phyloP scores from a whole-genome alignment of 2,888 invertebrate species.

The Thecocarcelia acutangulata region DNA sequence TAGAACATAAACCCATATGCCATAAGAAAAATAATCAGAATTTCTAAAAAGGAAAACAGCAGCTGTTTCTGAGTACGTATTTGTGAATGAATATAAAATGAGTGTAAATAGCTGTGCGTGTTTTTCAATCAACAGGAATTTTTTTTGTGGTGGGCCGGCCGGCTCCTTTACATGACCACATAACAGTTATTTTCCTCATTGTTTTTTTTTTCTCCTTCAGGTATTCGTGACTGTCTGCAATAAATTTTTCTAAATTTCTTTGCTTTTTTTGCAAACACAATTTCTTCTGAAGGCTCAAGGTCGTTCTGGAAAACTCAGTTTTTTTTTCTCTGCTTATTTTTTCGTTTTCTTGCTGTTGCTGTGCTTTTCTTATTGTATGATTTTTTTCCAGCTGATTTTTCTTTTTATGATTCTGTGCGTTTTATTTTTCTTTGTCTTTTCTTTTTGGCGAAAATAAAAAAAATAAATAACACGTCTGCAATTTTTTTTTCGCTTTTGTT shows the following conservation, averaged over 20 bases:
- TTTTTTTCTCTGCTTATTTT: constrained; percentile 23
- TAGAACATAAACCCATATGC: background rate
- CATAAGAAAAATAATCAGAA: background rate
- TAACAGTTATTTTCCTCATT: constrained; percentile 41
- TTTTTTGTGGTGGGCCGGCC: constrained; percentile 6
- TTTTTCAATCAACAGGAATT: constrained; percentile 62
- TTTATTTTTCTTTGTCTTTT: constrained; percentile 12
- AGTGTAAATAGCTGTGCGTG: constrained; percentile 55
- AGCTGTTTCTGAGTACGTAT: constrained; percentile 43
- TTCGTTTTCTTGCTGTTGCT: constrained; percentile 4
- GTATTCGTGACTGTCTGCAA: constrained; percentile 55
- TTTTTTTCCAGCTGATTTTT: constrained; percentile 38
- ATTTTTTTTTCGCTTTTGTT: constrained; percentile 33
- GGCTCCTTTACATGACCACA: constrained; percentile 61
- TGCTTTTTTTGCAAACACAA: constrained; percentile 60
- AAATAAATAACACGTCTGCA: constrained; percentile 40
- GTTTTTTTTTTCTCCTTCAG: constrained; percentile 43
- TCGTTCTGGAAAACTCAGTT: constrained; percentile 65
- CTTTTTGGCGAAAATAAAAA: constrained; percentile 8
- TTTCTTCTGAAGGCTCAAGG: constrained; percentile 71
- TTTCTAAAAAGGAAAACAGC: constrained; percentile 33
- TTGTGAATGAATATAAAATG: background rate
- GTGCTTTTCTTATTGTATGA: constrained; percentile 52
- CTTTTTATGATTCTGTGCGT: constrained; percentile 34
- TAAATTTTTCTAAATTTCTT: constrained; percentile 36